A percentile compares a stretch with the other conserved stretches of the same genome.
Evolutionary conservation across 2,888 invertebrate genomes (phyloP).

Genomic region (Syritta pipiens): DNA sequence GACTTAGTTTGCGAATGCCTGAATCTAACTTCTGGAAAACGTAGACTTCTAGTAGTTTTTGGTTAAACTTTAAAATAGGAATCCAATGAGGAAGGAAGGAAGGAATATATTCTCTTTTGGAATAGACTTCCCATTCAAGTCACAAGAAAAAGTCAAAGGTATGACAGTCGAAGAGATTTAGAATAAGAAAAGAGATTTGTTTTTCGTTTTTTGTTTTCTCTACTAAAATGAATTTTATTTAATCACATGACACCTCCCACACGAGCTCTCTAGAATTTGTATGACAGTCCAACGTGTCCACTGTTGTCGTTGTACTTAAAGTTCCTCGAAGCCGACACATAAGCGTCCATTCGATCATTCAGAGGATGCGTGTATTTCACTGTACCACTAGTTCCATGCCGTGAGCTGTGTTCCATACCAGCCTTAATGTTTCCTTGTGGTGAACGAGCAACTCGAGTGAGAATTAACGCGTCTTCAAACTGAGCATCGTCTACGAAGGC

Average conservation of each 20-base stretch:
- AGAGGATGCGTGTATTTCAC: not conserved
- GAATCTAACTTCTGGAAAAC: no score
- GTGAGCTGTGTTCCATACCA: not conserved
- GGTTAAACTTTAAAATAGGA: no score
- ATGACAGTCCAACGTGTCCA: not conserved
- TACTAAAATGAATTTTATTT: no score
- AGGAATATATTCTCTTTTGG: no score
- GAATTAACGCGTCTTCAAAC: not conserved
- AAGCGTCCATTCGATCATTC: not conserved
- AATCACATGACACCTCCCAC: not conserved
- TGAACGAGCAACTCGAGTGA: not conserved
- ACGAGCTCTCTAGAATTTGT: not conserved
- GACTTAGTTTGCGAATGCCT: no score
- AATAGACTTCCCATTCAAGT: no score
- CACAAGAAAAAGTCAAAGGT: no score
- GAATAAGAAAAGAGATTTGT: no score
- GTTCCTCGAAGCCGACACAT: not conserved
- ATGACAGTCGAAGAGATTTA: no score
- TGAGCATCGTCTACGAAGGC: not conserved
- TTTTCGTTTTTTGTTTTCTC: no score
- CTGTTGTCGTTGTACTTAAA: not conserved
- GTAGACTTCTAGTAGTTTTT: no score
- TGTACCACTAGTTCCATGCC: not conserved
- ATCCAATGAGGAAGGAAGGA: no score
- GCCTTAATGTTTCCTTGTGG: not conserved